Base-by-base conservation (phyloP, 1,140 invertebrate genomes). In the Brachionus plicatilis region DNA sequence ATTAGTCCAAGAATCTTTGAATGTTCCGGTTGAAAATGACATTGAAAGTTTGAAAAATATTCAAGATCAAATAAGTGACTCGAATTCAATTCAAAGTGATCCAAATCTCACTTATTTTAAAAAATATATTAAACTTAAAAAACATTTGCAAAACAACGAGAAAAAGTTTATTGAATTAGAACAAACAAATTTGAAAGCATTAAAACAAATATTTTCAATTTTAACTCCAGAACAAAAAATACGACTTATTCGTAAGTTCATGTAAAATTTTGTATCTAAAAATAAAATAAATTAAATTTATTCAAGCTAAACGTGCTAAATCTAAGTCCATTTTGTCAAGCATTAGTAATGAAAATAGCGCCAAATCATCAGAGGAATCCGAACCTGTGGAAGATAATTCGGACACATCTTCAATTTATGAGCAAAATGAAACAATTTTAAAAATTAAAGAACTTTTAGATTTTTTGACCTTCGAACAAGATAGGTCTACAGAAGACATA, bases 61-160 rank as follows among this genome's bases (percentile, higher is more conserved):
- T 68, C 66, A 68, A 68, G 27, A 68, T 68, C 27, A 68, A 33
- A 29, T 68, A 17, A 43, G n/a, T n/a, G 29, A 20, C 7, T 37
- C 33, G n/a, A 41, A 4, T 43, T 68, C 65, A 14, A 41, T 14
- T 17, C 29, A 43, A 41, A 72, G 33, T 17, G 72, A 50, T 12
- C 17, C 24, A 76, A 47, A 82, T 47, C 37, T 65, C 41, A 65
- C 5, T 24, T 82, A 65, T 82, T 82, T 82, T 14, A 82, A 41
- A 43, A 60, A 68, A 65, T 82, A 68, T 65, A 68, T 82, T 27
- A 60, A 82, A 82, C 20, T 82, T 6, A 82, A 82, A 82, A 82
- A 82, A 47, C 41, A 82, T 66, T 14, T 82, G 6, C 17, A 8
- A 65, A 65, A 65, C 12, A 82, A 68, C 17, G 79, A 82, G 33